These are phyloP conservation scores for Penaeus chinensis DNA, from an alignment of 1,140 invertebrate genomes.

Conservation along the genomic window DNA sequence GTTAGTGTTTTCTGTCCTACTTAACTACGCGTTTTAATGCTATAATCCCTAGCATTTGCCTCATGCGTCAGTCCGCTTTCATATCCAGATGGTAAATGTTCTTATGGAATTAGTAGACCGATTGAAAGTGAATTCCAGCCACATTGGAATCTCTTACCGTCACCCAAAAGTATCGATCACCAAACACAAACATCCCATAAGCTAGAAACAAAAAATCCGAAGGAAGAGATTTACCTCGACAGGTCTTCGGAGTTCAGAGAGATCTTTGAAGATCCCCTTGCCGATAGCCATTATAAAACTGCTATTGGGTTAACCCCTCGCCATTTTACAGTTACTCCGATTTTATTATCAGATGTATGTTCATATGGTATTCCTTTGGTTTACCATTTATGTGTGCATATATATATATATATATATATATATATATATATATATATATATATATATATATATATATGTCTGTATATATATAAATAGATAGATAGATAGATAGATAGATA, in stretches of 20 bases:
- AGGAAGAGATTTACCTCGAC: no score
- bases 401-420: background rate
- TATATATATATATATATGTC: background rate
- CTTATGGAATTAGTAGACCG: slow-evolving; percentile 3
- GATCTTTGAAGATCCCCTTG: no score
- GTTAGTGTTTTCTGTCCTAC: slow-evolving; percentile 20
- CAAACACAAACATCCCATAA: background rate
- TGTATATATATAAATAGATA: background rate
- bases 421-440: background rate
- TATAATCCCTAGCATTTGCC: background rate
- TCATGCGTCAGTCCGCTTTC: slow-evolving; percentile 9
- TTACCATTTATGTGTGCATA: no score
- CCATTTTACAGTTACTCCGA: no score
- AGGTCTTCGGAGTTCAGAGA: no score
- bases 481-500: background rate
- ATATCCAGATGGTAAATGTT: background rate
- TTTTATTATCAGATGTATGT: background rate
- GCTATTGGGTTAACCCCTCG: no score
- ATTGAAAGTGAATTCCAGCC: background rate
- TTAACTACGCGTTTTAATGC: slow-evolving; percentile 20
- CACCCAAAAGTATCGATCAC: background rate
- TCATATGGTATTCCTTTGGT: background rate
- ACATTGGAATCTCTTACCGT: background rate
- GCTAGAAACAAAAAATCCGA: no score
- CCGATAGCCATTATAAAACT: no score